Evolutionary conservation across 2,113 vertebrate species (phyloP).

Genomic region (Alectura lathami): DNA sequence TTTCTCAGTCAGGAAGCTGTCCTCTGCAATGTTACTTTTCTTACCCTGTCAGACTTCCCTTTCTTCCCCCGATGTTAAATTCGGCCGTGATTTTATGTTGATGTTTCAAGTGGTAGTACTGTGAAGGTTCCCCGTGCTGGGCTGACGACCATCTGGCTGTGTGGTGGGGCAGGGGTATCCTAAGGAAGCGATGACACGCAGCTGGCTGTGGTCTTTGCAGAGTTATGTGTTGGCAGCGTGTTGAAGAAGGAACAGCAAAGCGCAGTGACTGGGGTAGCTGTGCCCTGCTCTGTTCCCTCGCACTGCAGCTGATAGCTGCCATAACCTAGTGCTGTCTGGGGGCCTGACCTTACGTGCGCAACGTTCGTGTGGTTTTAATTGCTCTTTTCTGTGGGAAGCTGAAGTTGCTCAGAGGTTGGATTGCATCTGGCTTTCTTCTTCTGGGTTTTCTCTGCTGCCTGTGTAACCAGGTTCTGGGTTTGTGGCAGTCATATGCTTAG

Average conservation of each 20-base stretch:
- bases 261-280: neutral
- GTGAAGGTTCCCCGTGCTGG: rapidly evolving
- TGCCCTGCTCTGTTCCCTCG: neutral
- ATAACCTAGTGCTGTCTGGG: neutral
- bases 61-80: neutral
- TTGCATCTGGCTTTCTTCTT: neutral
- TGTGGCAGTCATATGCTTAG: neutral
- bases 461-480: neutral
- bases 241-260: neutral
- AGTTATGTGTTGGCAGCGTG: neutral
- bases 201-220: neutral
- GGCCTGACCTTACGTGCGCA: rapidly evolving
- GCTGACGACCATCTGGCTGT: neutral
- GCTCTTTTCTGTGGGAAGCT: neutral
- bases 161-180: neutral
- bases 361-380: neutral
- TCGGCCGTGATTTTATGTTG: rapidly evolving
- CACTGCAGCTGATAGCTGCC: rapidly evolving
- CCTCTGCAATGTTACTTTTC: neutral
- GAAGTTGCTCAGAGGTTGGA: neutral
- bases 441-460: neutral
- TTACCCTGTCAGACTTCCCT: neutral
- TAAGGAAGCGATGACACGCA: rapidly evolving
- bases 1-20: neutral
- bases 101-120: neutral